Evolutionary conservation across 2,888 invertebrate species (phyloP).

Genomic region (Synanthedon andrenaeformis): DNA sequence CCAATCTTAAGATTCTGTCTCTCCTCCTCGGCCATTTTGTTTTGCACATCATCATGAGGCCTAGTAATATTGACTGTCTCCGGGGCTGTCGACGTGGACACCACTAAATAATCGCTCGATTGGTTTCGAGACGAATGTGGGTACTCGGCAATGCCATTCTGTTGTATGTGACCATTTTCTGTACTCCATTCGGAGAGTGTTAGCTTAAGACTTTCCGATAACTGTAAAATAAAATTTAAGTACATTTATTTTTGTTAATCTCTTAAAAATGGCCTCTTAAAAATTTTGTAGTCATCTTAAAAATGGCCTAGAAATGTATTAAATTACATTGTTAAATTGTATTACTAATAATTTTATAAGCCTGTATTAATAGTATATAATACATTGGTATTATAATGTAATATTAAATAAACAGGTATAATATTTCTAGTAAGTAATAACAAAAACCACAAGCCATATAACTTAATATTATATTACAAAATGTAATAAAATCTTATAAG

Average conservation of each 20-base stretch:
- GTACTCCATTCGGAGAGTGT: conserved; percentile 57
- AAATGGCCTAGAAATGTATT: too few species aligned
- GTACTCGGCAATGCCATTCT: conserved; percentile 33
- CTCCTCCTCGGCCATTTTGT: conserved; percentile 76
- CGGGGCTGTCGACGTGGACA: conserved; percentile 28
- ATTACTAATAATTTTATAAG: too few species aligned
- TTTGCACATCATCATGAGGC: conserved; percentile 72
- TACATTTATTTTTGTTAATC: too few species aligned
- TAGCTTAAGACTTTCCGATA: conserved; percentile 63
- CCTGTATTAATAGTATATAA: too few species aligned
- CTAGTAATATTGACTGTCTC: conserved; percentile 64
- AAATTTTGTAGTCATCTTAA: too few species aligned
- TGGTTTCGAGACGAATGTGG: conserved; percentile 24
- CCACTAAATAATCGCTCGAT: conserved; percentile 48
- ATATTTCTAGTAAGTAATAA: too few species aligned
- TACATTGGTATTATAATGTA: neutral
- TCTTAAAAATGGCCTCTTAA: too few species aligned
- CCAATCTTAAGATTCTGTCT: conserved; percentile 84
- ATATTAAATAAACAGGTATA: neutral
- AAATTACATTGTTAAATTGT: too few species aligned
- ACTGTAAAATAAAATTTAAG: conserved; percentile 24
- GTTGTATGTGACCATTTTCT: conserved; percentile 28
- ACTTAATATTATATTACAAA: too few species aligned
- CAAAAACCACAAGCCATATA: too few species aligned
- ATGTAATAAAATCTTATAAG: too few species aligned